phyloP scores from a whole-genome alignment of 2,113 vertebrate species.

The Centropristis striata region DNA sequence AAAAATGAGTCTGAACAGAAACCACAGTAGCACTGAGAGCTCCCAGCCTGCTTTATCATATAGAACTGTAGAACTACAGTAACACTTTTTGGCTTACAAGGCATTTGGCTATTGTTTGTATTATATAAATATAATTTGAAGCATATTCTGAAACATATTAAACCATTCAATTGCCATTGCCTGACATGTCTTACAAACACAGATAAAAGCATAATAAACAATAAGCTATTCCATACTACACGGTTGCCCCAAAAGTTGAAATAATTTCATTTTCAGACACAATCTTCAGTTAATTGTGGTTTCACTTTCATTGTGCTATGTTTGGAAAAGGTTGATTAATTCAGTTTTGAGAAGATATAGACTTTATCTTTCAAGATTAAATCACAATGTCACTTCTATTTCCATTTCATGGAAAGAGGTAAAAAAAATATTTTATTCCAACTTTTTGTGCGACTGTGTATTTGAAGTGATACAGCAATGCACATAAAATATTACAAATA shows the following conservation, averaged over 20 bases:
- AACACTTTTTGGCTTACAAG: slow-evolving; percentile 20
- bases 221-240: slow-evolving; percentile 2
- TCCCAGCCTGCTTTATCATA: not conserved
- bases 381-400: too few relatives aligned
- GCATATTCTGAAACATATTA: not conserved
- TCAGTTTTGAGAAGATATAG: too few relatives aligned
- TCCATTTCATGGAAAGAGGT: too few relatives aligned
- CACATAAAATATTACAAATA: not conserved
- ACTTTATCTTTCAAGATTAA: too few relatives aligned
- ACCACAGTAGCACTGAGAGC: not conserved
- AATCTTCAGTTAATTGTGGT: too few relatives aligned
- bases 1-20: not conserved
- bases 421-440: too few relatives aligned
- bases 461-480: not conserved
- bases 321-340: too few relatives aligned
- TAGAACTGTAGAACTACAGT: not conserved
- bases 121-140: not conserved
- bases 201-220: slow-evolving; percentile 1
- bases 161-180: not conserved
- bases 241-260: too few relatives aligned
- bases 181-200: slow-evolving; percentile 4
- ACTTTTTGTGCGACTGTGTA: too few relatives aligned
- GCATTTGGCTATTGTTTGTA: slow-evolving; percentile 20
- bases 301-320: too few relatives aligned
- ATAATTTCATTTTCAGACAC: too few relatives aligned